A percentile compares a stretch with the other conserved stretches of the same genome.
These are phyloP conservation scores for Fragum fragum DNA, from an alignment of 2,888 invertebrate species.

Conservation along the genomic window DNA sequence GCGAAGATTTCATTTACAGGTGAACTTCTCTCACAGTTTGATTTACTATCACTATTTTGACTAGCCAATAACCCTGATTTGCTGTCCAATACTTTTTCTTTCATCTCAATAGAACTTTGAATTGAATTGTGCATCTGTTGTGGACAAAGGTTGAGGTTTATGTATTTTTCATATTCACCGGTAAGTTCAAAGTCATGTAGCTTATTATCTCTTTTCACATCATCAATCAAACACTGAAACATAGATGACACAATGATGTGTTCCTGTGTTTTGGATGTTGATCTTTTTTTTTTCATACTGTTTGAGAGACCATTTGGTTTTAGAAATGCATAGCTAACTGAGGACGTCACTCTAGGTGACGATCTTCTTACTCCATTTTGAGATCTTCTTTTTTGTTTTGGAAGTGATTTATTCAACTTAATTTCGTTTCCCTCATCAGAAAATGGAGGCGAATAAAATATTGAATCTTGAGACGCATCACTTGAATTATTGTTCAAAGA, in stretches of 20 bases:
- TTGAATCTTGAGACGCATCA: neutral
- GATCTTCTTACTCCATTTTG: neutral
- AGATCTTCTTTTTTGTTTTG: constrained; percentile 20
- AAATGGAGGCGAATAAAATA: neutral
- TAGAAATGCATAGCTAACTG: neutral
- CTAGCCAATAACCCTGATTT: neutral
- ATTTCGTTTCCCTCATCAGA: neutral
- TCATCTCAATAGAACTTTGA: neutral
- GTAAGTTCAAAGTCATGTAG: constrained; percentile 44
- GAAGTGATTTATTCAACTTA: neutral
- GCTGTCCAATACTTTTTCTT: neutral
- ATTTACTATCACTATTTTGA: neutral
- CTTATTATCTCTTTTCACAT: constrained; percentile 67
- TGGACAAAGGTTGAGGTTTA: neutral
- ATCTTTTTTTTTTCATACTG: neutral
- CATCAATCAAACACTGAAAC: constrained; percentile 80
- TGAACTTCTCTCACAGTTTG: neutral
- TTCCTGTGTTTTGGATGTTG: constrained; percentile 5
- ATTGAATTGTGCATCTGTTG: neutral
- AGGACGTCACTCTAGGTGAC: constrained; percentile 10
- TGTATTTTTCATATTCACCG: constrained; percentile 2
- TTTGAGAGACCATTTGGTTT: neutral
- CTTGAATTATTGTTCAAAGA: neutral
- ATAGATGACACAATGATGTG: constrained; percentile 71
- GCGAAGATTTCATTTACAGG: neutral